phyloP scores from a whole-genome alignment of 2,888 invertebrate species.

The Deilephila porcellus region DNA sequence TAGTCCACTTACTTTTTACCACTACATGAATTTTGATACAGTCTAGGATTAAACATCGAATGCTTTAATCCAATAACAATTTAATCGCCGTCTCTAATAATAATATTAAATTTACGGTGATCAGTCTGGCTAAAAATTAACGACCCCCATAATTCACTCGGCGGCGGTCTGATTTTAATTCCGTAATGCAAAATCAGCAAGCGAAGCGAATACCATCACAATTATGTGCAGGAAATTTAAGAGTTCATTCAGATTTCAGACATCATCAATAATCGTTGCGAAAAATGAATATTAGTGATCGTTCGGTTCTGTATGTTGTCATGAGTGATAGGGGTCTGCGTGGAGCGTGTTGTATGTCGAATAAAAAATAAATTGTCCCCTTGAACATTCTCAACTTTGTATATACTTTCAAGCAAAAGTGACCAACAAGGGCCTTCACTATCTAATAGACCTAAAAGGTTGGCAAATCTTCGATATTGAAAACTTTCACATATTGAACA shows the following conservation, averaged over 20 bases:
- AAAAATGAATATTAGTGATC: not conserved
- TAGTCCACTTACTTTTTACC: no score
- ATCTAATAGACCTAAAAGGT: no score
- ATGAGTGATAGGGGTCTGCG: not conserved
- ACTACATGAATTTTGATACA: no score
- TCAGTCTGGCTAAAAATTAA: constrained; percentile 7
- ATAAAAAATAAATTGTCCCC: no score
- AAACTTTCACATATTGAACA: no score
- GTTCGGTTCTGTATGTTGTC: not conserved
- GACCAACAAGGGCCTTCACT: no score
- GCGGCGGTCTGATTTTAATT: constrained; percentile 8
- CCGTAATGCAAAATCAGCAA: constrained; percentile 24
- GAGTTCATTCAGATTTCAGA: constrained; percentile 15
- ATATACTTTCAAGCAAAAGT: no score
- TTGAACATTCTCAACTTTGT: no score
- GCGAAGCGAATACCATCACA: constrained; percentile 1
- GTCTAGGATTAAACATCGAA: no score
- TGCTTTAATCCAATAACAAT: not conserved
- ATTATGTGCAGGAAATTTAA: constrained; percentile 19
- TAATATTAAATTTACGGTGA: not conserved
- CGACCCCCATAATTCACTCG: not conserved
- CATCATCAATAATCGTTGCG: not conserved
- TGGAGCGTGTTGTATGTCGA: not conserved
- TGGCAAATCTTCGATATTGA: no score
- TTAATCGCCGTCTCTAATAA: not conserved